These are phyloP conservation scores for Gadus chalcogrammus DNA, from an alignment of 2,113 vertebrate species.

Conservation along the genomic window DNA sequence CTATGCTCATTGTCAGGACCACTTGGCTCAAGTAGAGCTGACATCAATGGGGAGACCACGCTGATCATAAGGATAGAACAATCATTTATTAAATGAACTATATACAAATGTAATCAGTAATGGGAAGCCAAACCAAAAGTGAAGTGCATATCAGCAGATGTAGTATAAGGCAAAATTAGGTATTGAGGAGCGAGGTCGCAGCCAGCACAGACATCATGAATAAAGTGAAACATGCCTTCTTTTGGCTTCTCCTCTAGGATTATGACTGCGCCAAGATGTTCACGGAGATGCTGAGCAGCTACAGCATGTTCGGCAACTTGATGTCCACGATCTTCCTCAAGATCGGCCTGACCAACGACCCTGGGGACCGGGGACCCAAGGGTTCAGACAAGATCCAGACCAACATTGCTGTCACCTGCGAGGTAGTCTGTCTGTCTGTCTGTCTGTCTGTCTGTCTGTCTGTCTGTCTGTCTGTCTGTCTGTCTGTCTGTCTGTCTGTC, in stretches of 20 bases:
- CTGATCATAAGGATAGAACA: too few species aligned
- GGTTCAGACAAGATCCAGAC: conserved; percentile 22
- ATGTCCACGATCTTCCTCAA: conserved; percentile 50
- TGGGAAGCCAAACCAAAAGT: too few species aligned
- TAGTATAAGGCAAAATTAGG: too few species aligned
- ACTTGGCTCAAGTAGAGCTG: too few species aligned
- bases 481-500: too few species aligned
- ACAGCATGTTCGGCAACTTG: conserved; percentile 65
- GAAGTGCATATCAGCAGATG: too few species aligned
- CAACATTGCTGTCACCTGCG: conserved; percentile 76
- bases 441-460: not conserved
- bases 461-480: not conserved
- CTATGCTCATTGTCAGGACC: too few species aligned
- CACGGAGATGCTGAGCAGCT: conserved; percentile 47
- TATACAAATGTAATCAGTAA: too few species aligned
- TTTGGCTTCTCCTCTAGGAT: conserved; percentile 54
- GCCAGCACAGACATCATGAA: too few species aligned
- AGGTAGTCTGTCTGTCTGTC: conserved; percentile 45
- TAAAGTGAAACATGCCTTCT: not conserved
- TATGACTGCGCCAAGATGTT: conserved; percentile 46
- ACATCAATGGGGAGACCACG: too few species aligned
- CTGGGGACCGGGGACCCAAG: conserved; percentile 38
- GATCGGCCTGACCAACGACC: conserved; percentile 29
- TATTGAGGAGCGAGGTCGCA: too few species aligned
- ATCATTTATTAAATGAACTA: too few species aligned